These are phyloP conservation scores for Dolichallabes microphthalmus DNA, from an alignment of 2,113 vertebrate species.

Conservation along the genomic window DNA sequence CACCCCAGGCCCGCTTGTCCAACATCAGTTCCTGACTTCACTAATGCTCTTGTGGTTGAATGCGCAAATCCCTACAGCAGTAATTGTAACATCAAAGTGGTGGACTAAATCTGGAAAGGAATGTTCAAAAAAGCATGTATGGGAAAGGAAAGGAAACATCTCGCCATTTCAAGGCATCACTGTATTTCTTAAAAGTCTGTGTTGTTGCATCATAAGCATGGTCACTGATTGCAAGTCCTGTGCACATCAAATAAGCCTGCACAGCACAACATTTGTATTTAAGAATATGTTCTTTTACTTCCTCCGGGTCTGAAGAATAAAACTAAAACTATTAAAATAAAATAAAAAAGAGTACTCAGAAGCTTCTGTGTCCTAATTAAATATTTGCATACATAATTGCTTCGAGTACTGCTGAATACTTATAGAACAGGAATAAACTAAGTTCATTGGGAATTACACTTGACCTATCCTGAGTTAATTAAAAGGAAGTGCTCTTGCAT, in stretches of 20 bases:
- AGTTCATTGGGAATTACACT: neutral
- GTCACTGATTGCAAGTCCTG: neutral
- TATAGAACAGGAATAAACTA: neutral
- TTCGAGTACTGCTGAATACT: neutral
- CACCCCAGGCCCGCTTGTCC: neutral
- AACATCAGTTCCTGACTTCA: neutral
- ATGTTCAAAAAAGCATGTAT: neutral
- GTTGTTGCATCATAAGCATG: conserved; percentile 1
- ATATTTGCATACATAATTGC: neutral
- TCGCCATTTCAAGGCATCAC: neutral
- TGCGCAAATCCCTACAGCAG: neutral
- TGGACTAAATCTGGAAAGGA: neutral
- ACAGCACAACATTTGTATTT: neutral
- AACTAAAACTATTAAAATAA: neutral
- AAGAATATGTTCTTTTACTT: conserved; percentile 11
- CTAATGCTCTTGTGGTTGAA: neutral
- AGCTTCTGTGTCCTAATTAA: neutral
- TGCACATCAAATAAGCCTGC: neutral
- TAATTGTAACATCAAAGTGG: neutral
- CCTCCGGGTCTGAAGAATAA: neutral
- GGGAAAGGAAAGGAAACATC: neutral
- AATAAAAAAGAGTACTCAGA: neutral
- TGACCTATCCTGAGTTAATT: neutral
- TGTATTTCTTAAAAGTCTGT: conserved; percentile 8
- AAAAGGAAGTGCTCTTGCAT: neutral